phyloP scores from a whole-genome alignment of 2,113 vertebrate genomes.

The Callipepla californica region DNA sequence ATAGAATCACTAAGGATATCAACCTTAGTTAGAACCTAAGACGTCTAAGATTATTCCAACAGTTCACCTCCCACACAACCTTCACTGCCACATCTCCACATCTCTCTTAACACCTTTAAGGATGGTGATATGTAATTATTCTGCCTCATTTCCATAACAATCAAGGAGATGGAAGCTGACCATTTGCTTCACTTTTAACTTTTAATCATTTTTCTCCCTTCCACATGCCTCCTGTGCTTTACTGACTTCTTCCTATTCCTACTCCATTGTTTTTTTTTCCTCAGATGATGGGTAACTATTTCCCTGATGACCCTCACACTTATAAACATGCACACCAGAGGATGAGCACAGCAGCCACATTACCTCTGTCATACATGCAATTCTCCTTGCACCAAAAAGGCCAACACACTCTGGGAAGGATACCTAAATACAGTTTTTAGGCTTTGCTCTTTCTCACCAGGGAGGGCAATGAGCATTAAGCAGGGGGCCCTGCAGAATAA shows the following conservation, averaged over 20 bases:
- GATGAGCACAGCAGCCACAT: accelerated
- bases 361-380: neutral
- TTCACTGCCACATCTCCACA: too few relatives aligned
- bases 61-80: too few relatives aligned
- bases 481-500: accelerated
- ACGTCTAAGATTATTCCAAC: too few relatives aligned
- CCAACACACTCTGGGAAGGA: neutral
- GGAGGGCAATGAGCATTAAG: accelerated
- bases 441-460: too few relatives aligned
- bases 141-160: neutral
- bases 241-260: neutral
- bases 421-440: neutral
- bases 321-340: too few relatives aligned
- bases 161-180: neutral
- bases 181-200: neutral
- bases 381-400: neutral
- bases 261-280: neutral
- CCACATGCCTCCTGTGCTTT: neutral
- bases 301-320: neutral
- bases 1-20: neutral
- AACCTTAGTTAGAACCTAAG: too few relatives aligned
- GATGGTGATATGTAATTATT: neutral
- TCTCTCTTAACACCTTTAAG: too few relatives aligned
- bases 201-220: neutral
- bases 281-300: neutral